Conservation (phyloP, 2,797 vertebrate species). For the Pipistrellus pygmaeus region DNA sequence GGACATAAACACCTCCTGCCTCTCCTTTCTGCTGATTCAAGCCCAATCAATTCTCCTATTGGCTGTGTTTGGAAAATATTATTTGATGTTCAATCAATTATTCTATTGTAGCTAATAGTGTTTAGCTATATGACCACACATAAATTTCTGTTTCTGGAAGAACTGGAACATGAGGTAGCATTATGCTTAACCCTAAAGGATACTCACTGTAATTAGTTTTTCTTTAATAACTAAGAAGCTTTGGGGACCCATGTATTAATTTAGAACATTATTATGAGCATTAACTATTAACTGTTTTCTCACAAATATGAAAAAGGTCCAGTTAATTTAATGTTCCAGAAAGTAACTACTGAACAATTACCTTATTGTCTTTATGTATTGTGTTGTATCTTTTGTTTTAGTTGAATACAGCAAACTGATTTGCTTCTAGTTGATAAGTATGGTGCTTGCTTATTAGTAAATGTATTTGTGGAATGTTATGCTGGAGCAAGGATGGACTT, state of each 20-base stretch:
- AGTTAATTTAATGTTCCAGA: neutral
- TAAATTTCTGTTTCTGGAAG: slow-evolving; percentile 38
- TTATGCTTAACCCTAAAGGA: neutral
- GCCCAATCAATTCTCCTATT: neutral
- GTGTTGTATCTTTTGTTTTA: neutral
- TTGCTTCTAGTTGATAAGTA: neutral
- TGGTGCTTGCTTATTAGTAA: neutral
- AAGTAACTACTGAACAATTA: neutral
- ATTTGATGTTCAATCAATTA: neutral
- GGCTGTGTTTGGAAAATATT: neutral
- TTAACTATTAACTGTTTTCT: slow-evolving; percentile 30
- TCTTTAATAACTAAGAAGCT: slow-evolving; percentile 11
- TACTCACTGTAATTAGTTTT: neutral
- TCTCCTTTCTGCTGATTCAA: neutral
- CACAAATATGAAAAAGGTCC: neutral
- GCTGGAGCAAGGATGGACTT: neutral
- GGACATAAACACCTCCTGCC: neutral
- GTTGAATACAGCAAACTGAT: neutral
- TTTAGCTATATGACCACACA: neutral
- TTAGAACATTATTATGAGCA: neutral
- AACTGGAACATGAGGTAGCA: neutral
- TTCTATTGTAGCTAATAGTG: neutral
- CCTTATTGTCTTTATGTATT: neutral
- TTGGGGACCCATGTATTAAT: slow-evolving; percentile 5
- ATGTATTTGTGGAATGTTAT: neutral